Conservation (phyloP, 1,140 invertebrate genomes). For the Pogonognathellus flavescens region DNA sequence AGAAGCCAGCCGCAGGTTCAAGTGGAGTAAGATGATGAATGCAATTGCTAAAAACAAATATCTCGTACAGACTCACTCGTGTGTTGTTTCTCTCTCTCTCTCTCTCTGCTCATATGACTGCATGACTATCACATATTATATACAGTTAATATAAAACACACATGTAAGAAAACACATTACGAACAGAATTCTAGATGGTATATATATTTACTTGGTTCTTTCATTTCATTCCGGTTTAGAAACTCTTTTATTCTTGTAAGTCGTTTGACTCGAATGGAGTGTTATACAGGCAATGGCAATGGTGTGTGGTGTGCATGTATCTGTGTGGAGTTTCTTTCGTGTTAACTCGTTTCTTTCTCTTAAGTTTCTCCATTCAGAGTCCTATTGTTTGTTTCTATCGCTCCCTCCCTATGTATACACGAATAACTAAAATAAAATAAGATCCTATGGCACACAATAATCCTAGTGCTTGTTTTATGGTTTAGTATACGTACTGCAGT, state of each 20-base stretch:
- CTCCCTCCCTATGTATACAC: conserved; percentile 40
- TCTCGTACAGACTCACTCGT: background rate
- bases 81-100: background rate
- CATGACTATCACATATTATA: background rate
- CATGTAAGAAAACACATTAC: background rate
- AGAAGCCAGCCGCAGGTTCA: conserved; percentile 50
- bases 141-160: background rate
- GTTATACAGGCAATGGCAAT: background rate
- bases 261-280: conserved; percentile 30
- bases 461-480: background rate
- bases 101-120: background rate
- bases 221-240: conserved; percentile 42
- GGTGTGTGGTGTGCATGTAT: background rate
- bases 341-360: conserved; percentile 47
- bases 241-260: conserved; percentile 40
- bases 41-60: conserved; percentile 60
- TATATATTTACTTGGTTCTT: conserved; percentile 9
- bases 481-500: background rate
- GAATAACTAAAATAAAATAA: conserved; percentile 46
- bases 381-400: conserved; percentile 45
- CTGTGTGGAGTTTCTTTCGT: conserved; percentile 16
- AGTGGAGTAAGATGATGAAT: conserved; percentile 55
- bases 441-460: conserved; percentile 28
- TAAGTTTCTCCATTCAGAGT: conserved; percentile 47
- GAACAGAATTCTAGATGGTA: background rate